A percentile compares a stretch with the other conserved stretches of the same genome.
These are phyloP conservation scores for Bos javanicus DNA, from an alignment of 2,113 vertebrate species.

Conservation along the genomic window DNA sequence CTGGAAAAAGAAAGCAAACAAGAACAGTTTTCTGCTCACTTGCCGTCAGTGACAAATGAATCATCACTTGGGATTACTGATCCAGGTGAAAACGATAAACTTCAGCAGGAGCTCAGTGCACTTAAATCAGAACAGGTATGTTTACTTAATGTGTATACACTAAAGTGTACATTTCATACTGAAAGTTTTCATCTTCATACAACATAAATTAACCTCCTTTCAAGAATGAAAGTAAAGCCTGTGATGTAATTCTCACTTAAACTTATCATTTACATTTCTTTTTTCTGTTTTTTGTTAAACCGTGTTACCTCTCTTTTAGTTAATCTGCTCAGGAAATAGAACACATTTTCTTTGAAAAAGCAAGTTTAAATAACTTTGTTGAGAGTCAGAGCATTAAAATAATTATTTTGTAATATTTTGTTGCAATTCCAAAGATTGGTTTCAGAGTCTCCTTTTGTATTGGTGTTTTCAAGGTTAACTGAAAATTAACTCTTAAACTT, in stretches of 20 bases:
- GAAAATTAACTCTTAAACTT: slow-evolving; percentile 3
- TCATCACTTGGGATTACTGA: slow-evolving; percentile 48
- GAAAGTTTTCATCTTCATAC: not conserved
- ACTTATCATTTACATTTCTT: not conserved
- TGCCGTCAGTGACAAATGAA: slow-evolving; percentile 66
- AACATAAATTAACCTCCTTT: not conserved
- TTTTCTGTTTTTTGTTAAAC: not conserved
- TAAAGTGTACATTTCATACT: not conserved
- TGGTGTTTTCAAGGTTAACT: slow-evolving; percentile 2
- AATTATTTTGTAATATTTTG: not conserved
- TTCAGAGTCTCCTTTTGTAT: slow-evolving; percentile 18
- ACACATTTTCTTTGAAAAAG: slow-evolving; percentile 15
- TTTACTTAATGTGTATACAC: slow-evolving; percentile 15
- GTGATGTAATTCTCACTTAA: not conserved
- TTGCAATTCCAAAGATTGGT: not conserved
- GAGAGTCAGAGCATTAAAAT: not conserved
- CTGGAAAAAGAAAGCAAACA: slow-evolving; percentile 75
- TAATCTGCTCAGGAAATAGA: slow-evolving; percentile 33
- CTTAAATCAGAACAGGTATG: slow-evolving; percentile 85
- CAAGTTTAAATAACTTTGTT: not conserved
- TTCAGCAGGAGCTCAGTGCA: slow-evolving; percentile 82
- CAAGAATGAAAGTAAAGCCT: not conserved
- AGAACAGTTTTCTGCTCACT: slow-evolving; percentile 55
- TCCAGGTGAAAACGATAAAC: slow-evolving; percentile 73
- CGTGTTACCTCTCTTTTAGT: not conserved